Conservation (phyloP, 2,797 vertebrate genomes). For the Perodicticus potto region DNA sequence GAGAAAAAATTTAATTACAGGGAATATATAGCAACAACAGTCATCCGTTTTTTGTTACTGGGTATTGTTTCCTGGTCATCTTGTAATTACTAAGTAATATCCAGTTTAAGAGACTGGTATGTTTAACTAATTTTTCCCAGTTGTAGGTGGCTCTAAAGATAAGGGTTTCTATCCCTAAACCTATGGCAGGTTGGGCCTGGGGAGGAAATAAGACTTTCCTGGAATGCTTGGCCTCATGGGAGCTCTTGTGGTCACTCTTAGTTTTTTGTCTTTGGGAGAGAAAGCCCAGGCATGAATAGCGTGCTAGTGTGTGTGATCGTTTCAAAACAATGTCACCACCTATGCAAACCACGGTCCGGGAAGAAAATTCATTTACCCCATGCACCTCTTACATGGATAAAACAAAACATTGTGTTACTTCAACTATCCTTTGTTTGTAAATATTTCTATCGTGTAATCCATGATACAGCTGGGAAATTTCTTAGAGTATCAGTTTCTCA, state of each 20-base stretch:
- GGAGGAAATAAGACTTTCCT: conserved; percentile 1
- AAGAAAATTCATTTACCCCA: conserved; percentile 29
- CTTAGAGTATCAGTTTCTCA: not conserved
- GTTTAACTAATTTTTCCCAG: not conserved
- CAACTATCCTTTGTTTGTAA: conserved; percentile 56
- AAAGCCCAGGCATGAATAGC: conserved; percentile 62
- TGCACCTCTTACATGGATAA: not conserved
- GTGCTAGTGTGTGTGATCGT: conserved; percentile 21
- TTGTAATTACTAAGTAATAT: not conserved
- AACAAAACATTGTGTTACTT: conserved; percentile 62
- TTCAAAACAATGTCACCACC: conserved; percentile 52
- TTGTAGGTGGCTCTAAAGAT: not conserved
- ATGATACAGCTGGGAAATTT: not conserved
- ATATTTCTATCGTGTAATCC: conserved; percentile 4
- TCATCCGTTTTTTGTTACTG: not conserved
- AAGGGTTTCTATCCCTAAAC: not conserved
- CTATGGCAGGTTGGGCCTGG: not conserved
- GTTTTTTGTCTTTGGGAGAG: conserved; percentile 51
- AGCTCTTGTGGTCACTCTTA: conserved; percentile 53
- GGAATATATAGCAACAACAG: not conserved
- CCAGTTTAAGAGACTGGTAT: not conserved
- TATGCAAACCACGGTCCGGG: conserved; percentile 45
- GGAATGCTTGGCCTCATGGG: conserved; percentile 38
- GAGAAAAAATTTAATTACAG: not conserved
- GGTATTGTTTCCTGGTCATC: not conserved